These are phyloP conservation scores for Philhelius pedissequus DNA, from an alignment of 2,888 invertebrate genomes.

Conservation along the genomic window DNA sequence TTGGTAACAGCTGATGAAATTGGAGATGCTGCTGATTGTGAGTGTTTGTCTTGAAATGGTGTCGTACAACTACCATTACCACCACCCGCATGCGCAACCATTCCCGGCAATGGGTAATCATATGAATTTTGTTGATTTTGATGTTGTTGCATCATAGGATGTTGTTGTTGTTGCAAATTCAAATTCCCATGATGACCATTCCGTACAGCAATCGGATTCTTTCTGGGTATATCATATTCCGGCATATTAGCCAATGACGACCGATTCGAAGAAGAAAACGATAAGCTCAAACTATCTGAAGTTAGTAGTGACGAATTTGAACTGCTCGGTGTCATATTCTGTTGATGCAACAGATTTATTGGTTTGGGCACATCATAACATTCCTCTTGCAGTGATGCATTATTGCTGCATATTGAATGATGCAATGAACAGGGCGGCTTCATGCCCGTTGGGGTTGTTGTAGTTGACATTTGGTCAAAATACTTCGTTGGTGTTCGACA, in stretches of 20 bases:
- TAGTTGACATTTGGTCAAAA: conserved; percentile 77
- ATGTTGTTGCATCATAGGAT: conserved; percentile 47
- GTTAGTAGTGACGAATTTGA: conserved; percentile 84
- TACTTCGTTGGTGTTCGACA: conserved; percentile 73
- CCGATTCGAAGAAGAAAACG: conserved; percentile 80
- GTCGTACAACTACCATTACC: conserved; percentile 49
- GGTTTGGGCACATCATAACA: conserved; percentile 85
- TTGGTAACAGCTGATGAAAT: conserved; percentile 75
- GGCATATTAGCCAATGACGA: conserved; percentile 82
- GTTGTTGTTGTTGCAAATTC: conserved; percentile 63
- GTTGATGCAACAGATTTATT: conserved; percentile 78
- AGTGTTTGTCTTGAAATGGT: conserved; percentile 72
- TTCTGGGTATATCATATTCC: conserved; percentile 85
- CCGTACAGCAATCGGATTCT: conserved; percentile 77
- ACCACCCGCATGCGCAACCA: conserved; percentile 67
- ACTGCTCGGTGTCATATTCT: conserved; percentile 84
- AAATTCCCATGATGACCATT: conserved; percentile 68
- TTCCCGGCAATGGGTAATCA: conserved; percentile 76
- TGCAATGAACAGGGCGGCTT: conserved; percentile 68
- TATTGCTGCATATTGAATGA: conserved; percentile 51
- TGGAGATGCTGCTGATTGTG: conserved; percentile 68
- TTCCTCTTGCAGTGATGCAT: conserved; percentile 78
- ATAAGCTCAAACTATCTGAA: conserved; percentile 81
- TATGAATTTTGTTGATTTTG: conserved; percentile 55
- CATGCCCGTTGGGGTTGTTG: conserved; percentile 77